Evolutionary conservation across 2,113 vertebrate species (phyloP).

Genomic region (Channa maculata): DNA sequence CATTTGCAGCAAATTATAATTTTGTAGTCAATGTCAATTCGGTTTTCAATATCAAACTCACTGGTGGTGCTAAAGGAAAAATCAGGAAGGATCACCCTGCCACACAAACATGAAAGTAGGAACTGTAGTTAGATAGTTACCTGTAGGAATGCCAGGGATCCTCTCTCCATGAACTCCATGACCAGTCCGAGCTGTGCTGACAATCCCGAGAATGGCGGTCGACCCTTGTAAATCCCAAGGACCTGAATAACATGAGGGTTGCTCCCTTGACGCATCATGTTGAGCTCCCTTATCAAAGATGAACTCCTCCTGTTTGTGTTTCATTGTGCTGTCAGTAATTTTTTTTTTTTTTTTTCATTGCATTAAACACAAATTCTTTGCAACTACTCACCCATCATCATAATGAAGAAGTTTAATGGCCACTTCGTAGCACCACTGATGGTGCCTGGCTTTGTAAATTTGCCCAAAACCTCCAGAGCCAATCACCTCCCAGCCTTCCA

Average conservation of each 20-base stretch:
- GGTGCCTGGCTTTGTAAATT: slow-evolving; percentile 76
- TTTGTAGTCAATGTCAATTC: too few species aligned
- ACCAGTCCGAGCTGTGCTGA: slow-evolving; percentile 77
- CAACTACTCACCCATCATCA: slow-evolving; percentile 68
- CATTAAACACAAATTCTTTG: background rate
- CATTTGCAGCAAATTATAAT: too few species aligned
- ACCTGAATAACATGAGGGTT: slow-evolving; percentile 74
- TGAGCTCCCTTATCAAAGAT: slow-evolving; percentile 66
- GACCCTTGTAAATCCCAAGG: slow-evolving; percentile 70
- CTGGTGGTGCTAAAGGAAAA: too few species aligned
- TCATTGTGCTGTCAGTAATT: slow-evolving; percentile 2
- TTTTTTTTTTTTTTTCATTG: background rate
- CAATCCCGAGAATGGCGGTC: accelerated
- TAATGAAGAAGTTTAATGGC: slow-evolving; percentile 69
- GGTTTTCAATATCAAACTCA: too few species aligned
- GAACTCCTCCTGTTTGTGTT: slow-evolving; percentile 43
- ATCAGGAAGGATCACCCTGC: too few species aligned
- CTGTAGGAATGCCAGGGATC: slow-evolving; percentile 82
- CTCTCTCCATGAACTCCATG: slow-evolving; percentile 87
- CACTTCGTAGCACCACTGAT: slow-evolving; percentile 58
- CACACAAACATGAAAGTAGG: too few species aligned
- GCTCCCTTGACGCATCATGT: slow-evolving; percentile 73
- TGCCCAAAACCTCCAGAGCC: slow-evolving; percentile 81
- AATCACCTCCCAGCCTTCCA: slow-evolving; percentile 63
- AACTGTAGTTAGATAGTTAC: slow-evolving; percentile 23